Evolutionary conservation across 2,797 vertebrate species (phyloP).

Genomic region (Monodelphis domestica): DNA sequence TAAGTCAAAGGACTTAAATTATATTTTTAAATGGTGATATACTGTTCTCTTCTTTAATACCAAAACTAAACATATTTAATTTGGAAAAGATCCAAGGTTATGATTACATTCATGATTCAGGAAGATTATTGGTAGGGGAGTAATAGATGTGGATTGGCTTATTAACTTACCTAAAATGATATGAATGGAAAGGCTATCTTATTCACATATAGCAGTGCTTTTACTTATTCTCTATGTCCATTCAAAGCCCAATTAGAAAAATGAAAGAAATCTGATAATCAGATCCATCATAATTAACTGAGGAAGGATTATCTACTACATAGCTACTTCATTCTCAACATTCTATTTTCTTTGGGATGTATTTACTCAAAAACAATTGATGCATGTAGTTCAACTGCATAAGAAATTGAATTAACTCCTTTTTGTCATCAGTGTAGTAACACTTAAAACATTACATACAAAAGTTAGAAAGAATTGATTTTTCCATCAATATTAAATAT

Average conservation of each 20-base stretch:
- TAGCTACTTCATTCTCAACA: background rate
- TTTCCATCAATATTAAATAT: background rate
- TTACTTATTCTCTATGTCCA: background rate
- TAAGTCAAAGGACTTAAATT: background rate
- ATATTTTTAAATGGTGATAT: background rate
- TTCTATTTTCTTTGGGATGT: background rate
- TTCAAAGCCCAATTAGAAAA: background rate
- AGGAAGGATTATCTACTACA: background rate
- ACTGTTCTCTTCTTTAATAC: constrained; percentile 9
- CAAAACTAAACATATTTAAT: background rate
- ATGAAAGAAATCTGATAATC: background rate
- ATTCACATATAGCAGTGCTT: background rate
- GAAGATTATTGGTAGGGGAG: background rate
- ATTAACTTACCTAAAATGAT: background rate
- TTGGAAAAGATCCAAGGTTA: background rate
- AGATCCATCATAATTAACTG: background rate
- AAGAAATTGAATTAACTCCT: background rate
- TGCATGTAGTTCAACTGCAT: background rate
- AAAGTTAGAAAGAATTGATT: background rate
- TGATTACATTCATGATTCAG: background rate
- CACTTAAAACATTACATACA: background rate
- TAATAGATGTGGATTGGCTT: background rate
- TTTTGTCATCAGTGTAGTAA: background rate
- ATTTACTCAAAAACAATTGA: background rate
- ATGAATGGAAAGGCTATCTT: background rate